Evolutionary conservation across 2,888 invertebrate species (phyloP), one percentile per base, ranked within the genome.

Genomic region (Erebia aethiops): DNA sequence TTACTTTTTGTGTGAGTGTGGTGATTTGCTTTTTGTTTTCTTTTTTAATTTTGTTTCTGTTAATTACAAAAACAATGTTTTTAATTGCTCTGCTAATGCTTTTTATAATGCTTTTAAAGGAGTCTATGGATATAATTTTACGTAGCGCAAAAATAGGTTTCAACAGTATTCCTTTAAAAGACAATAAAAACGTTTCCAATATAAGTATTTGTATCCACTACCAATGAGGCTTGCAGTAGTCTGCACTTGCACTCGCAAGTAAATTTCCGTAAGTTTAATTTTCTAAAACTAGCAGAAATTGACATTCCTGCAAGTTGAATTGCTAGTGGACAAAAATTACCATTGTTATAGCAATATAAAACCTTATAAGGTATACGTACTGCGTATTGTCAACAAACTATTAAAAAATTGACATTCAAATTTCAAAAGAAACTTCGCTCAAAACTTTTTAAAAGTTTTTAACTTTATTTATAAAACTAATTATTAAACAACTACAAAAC

Each of bases 381-480:
- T 16, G 16, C 14, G 35, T 18, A 21, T 26, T 51, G 68, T 61
- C 52, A 68, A 68, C 10, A 41, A 13, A 43, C 14, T 14, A 9
- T 46, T 4, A n/a, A 62, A 62, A 56, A 46, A 49, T 26, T 63
- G 52, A 63, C 69, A 49, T 58, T 67, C 13, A 49, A 49, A 61
- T 54, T 58, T 66, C 49, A 26, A 62, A 26, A 46, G 52, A 66
- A 70, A 70, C 54, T 66, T 66, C 60, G 52, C 35, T 62, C 54
- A 74, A 76, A 77, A 76, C 71, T 74, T 77, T 76, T 71, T 26
- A 14, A 66, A 75, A 74, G 69, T 72, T 74, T 26, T 71, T 72
- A 61, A 63, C 70, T 51, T 63, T 11, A 63, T 46, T 69, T 35
- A 35, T 35, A 7, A 35, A 35, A 35, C 35, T 2, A 26, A 26